Evolutionary conservation across 2,888 invertebrate species (phyloP).

Genomic region (Brachypalpus laphriformis): DNA sequence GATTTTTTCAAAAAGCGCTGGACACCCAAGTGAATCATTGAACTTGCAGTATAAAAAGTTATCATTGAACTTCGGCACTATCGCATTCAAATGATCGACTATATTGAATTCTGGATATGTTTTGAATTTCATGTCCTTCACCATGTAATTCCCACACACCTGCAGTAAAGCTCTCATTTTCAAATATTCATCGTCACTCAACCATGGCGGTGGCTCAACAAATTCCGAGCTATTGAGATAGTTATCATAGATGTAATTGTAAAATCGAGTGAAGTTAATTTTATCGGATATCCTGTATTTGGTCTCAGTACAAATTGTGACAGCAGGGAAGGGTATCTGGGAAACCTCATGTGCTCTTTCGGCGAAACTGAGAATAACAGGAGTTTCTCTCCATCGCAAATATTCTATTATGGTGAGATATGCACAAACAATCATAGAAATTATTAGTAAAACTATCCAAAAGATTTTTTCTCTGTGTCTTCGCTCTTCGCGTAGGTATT

Average conservation of each 20-base stretch:
- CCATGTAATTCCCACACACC: slow-evolving; percentile 13
- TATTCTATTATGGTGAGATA: neutral
- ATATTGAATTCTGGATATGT: neutral
- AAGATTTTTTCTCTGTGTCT: neutral
- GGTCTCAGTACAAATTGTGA: slow-evolving; percentile 6
- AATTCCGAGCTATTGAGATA: neutral
- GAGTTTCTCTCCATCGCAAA: neutral
- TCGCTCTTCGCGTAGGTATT: neutral
- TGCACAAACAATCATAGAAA: neutral
- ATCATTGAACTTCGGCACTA: neutral
- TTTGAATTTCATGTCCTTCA: neutral
- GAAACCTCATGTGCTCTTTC: neutral
- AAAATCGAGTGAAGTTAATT: slow-evolving; percentile 24
- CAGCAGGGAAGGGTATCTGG: slow-evolving; percentile 8
- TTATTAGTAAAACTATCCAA: neutral
- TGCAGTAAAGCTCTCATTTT: slow-evolving; percentile 43
- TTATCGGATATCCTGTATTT: neutral
- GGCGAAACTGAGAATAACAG: neutral
- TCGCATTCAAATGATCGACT: neutral
- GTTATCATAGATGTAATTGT: neutral
- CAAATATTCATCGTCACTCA: slow-evolving; percentile 7
- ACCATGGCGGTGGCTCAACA: slow-evolving; percentile 1
- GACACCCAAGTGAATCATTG: neutral
- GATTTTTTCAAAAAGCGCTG: slow-evolving; percentile 9
- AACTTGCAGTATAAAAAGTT: neutral